Conservation (phyloP, 2,888 invertebrate genomes). For the Luffia ferchaultella region DNA sequence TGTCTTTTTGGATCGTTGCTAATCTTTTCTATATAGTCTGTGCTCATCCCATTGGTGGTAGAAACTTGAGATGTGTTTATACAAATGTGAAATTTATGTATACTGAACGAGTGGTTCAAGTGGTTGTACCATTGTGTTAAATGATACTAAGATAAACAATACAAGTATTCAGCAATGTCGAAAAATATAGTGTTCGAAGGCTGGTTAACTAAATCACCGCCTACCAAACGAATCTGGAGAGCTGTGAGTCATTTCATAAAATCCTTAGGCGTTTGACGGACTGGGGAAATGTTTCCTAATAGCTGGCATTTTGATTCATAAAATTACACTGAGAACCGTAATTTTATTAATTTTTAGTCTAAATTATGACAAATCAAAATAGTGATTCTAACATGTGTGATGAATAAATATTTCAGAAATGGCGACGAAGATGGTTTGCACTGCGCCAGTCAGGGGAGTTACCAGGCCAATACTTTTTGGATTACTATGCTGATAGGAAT, state of each 20-base stretch:
- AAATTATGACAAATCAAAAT: neutral
- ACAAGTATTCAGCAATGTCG: constrained; percentile 34
- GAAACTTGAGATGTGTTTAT: no score
- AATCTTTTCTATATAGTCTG: no score
- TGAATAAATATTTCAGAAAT: no score
- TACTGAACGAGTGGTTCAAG: no score
- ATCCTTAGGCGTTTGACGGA: no score
- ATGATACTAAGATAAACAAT: no score
- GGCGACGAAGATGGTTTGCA: constrained; percentile 95
- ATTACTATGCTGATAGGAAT: constrained; percentile 90
- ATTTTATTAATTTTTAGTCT: neutral
- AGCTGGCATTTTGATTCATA: neutral
- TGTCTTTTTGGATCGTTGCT: no score
- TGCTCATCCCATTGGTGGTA: no score
- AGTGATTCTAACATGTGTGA: neutral
- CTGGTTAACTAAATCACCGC: constrained; percentile 96
- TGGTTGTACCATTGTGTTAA: no score
- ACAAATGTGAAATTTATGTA: no score
- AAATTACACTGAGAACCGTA: neutral
- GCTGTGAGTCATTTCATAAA: no score
- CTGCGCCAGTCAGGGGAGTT: constrained; percentile 90
- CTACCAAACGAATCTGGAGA: constrained; percentile 90
- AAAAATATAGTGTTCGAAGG: constrained; percentile 87
- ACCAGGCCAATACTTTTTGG: constrained; percentile 92
- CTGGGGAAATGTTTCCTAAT: neutral